Conservation (phyloP, 2,888 invertebrate genomes). For the Minunthozetes semirufus region DNA sequence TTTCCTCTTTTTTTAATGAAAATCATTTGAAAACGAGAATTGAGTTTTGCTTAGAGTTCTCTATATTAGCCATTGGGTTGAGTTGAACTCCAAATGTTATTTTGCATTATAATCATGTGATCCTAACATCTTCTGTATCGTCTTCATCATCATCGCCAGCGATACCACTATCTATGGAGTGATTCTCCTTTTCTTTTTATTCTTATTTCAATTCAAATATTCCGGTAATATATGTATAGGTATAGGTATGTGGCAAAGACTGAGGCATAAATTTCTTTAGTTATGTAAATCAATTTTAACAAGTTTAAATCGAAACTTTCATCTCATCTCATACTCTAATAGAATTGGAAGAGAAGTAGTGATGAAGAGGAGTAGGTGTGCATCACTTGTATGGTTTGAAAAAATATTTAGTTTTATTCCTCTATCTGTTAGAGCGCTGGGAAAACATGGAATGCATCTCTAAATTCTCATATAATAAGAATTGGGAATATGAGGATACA, state of each 20-base stretch:
- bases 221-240: too few species aligned
- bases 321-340: neutral
- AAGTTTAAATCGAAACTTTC: neutral
- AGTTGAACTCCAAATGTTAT: neutral
- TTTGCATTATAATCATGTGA: neutral
- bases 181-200: neutral
- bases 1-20: neutral
- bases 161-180: neutral
- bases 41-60: neutral
- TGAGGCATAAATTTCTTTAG: neutral
- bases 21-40: neutral
- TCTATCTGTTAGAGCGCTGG: neutral
- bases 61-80: constrained; percentile 3
- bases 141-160: neutral
- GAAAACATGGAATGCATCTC: constrained; percentile 8
- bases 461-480: constrained; percentile 23
- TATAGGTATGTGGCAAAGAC: neutral
- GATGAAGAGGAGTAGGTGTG: neutral
- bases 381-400: neutral
- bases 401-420: constrained; percentile 1
- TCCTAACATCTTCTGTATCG: neutral
- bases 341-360: neutral
- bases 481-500: constrained; percentile 15
- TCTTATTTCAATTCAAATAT: too few species aligned
- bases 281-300: constrained; percentile 11